These are phyloP conservation scores for Psylliodes chrysocephalus DNA, from an alignment of 2,888 invertebrate species.

Conservation along the genomic window DNA sequence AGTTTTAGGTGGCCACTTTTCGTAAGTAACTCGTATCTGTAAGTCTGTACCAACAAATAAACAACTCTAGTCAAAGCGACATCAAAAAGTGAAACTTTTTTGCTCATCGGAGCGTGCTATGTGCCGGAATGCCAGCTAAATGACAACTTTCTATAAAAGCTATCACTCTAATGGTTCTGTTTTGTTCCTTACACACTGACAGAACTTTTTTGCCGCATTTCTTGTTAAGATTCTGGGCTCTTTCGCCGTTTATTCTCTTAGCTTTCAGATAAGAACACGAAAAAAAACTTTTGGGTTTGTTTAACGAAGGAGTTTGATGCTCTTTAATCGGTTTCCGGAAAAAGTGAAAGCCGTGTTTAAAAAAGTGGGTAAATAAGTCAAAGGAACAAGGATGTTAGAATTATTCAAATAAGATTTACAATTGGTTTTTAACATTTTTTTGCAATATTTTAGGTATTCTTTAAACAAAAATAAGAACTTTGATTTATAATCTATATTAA, in stretches of 20 bases:
- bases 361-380: too few relatives aligned
- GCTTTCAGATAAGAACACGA: slow-evolving; percentile 25
- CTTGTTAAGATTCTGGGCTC: slow-evolving; percentile 18
- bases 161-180: slow-evolving; percentile 29
- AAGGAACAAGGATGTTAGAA: too few relatives aligned
- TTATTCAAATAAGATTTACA: too few relatives aligned
- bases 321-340: not conserved
- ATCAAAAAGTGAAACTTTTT: slow-evolving; percentile 28
- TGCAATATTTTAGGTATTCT: too few relatives aligned
- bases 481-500: too few relatives aligned
- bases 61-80: slow-evolving; percentile 6
- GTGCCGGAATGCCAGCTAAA: slow-evolving; percentile 20
- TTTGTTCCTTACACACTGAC: slow-evolving; percentile 23
- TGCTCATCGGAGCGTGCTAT: slow-evolving; percentile 11
- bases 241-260: slow-evolving; percentile 25
- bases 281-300: slow-evolving; percentile 18
- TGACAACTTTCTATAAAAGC: slow-evolving; percentile 28
- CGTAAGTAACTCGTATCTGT: too few relatives aligned
- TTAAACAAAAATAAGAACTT: too few relatives aligned
- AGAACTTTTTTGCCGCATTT: slow-evolving; percentile 21
- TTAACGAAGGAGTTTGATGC: slow-evolving; percentile 7
- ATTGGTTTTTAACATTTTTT: too few relatives aligned
- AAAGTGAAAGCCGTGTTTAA: too few relatives aligned
- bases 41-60: too few relatives aligned
- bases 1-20: too few relatives aligned